Conservation (phyloP, 2,888 invertebrate genomes). For the Drosophila anomalipes region DNA sequence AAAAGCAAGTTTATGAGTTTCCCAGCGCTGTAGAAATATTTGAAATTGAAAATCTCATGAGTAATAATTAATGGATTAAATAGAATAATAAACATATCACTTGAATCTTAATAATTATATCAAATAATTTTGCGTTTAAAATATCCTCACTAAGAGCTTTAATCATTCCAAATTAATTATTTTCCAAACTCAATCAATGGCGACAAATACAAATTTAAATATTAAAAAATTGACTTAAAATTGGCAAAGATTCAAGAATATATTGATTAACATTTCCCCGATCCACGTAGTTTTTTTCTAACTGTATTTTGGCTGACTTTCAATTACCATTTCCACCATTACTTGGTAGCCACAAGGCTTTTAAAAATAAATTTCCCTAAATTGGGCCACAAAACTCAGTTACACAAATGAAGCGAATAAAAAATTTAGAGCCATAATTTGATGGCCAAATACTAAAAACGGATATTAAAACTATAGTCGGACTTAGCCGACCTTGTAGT, state of each 20-base stretch:
- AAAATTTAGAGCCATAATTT: conserved; percentile 40
- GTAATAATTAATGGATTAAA: background rate
- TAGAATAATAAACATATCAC: background rate
- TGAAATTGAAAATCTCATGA: background rate
- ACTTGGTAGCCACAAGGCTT: conserved; percentile 14
- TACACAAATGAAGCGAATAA: conserved; percentile 38
- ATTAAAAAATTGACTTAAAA: background rate
- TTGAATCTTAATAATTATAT: too few species aligned
- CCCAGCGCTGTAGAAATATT: background rate
- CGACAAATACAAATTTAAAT: background rate
- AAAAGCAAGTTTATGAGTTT: background rate
- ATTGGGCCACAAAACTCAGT: conserved; percentile 28
- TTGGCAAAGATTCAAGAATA: too few species aligned
- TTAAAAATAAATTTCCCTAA: conserved; percentile 56
- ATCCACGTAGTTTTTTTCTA: background rate
- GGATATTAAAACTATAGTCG: background rate
- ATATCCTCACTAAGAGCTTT: background rate
- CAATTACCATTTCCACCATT: conserved; percentile 38
- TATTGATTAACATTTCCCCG: background rate
- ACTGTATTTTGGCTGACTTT: conserved; percentile 9
- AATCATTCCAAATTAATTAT: background rate
- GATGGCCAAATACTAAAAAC: background rate
- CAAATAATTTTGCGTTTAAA: background rate
- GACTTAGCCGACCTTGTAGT: background rate
- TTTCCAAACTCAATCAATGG: background rate